These are phyloP conservation scores for Homalodisca vitripennis DNA, from an alignment of 1,140 invertebrate genomes.

Conservation along the genomic window DNA sequence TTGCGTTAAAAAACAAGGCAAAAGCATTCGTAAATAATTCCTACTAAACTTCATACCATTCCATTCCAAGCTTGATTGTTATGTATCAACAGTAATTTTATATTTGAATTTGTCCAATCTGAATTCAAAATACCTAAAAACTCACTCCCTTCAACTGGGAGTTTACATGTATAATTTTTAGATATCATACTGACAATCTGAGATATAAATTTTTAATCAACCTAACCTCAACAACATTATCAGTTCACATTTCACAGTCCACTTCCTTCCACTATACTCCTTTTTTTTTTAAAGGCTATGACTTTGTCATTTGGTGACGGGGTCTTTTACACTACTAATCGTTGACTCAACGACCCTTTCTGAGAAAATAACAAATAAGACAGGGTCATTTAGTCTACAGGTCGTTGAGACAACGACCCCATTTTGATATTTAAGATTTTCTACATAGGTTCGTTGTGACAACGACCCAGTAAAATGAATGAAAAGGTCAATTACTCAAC, in stretches of 20 bases:
- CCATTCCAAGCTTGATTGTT: constrained; percentile 6
- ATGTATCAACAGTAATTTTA: constrained; percentile 10
- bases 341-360: too few relatives aligned
- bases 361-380: neutral
- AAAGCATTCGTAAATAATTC: neutral
- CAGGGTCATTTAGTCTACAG: too few relatives aligned
- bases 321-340: too few relatives aligned
- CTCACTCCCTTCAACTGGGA: neutral
- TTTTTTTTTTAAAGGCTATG: neutral
- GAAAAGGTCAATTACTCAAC: too few relatives aligned
- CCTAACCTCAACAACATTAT: neutral
- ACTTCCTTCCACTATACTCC: neutral
- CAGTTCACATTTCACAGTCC: neutral
- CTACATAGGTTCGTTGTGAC: too few relatives aligned
- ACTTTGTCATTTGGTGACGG: neutral
- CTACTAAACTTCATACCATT: neutral
- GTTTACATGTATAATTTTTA: constrained; percentile 2
- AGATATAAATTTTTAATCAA: neutral
- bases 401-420: too few relatives aligned
- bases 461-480: too few relatives aligned
- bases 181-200: neutral
- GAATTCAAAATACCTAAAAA: neutral
- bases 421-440: too few relatives aligned
- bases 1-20: too few relatives aligned
- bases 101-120: neutral